Base-by-base conservation (phyloP, 2,113 vertebrate species). In the Calcarius ornatus region DNA sequence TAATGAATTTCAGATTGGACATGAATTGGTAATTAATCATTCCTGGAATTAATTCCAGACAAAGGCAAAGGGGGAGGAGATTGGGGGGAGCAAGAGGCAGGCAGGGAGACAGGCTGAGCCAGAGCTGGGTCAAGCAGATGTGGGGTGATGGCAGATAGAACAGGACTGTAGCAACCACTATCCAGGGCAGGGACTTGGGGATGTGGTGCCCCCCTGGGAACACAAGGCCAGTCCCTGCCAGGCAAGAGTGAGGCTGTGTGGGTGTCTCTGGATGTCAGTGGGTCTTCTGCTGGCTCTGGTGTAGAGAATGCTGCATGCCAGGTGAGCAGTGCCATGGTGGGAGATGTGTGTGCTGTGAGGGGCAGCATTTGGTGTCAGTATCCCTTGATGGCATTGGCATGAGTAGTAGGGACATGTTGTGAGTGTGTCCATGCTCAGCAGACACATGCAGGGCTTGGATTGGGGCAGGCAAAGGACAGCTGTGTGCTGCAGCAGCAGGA, bases 1-100 rank as follows among this genome's bases (percentile, higher is more conserved):
- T 97, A 96, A 97, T 97, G 95, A 94, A 96, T 96, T 96, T 97
- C 95, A 94, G 96, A 96, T 96, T 96, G 86, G 95, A 94, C 94
- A 75, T 92, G 95, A 97, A 96, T 94, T 96, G 95, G 96, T 97
- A 97, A 97, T 97, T 97, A 97, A 96, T 97, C 97, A 97, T 85
- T 94, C 82, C 94, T 95, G 93, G 96, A 97, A 97, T 95, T 95
- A 94, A 95, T 95, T 96, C 96, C 92, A 96, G 96, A 96, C 97
- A 97, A 96, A 95, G 81, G 78, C 40, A 0, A 80, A 15, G 15
- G 30, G 68, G 86, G 82, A 56, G 78, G 69, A 83, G 72, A 70
- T 6, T 57, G 57, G 0, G 25, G 24, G 40, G 45, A 91, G 66
- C 57, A 73, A 59, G 33, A 94, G 66, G 61, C 56, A 83, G 77